These are phyloP conservation scores for Colletes latitarsis DNA, from an alignment of 1,140 invertebrate species.

Conservation along the genomic window DNA sequence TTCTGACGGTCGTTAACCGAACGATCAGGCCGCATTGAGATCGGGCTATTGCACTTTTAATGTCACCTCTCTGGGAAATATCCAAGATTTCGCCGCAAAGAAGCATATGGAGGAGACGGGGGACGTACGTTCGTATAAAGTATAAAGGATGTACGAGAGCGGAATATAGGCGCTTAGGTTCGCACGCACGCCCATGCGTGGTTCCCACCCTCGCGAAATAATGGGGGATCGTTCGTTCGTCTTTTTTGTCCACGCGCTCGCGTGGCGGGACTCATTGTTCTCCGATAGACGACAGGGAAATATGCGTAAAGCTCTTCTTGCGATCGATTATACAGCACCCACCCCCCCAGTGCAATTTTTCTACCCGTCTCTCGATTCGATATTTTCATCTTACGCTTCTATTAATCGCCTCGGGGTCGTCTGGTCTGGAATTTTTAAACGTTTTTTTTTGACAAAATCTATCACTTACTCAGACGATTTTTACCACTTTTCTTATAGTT, in stretches of 20 bases:
- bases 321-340: constrained; percentile 54
- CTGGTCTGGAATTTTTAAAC: too few species aligned
- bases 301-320: constrained; percentile 48
- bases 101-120: constrained; percentile 53
- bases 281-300: constrained; percentile 56
- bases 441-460: too few species aligned
- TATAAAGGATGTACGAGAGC: constrained; percentile 9
- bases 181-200: constrained; percentile 20
- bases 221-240: constrained; percentile 47
- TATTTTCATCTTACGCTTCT: neutral
- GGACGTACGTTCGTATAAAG: constrained; percentile 26
- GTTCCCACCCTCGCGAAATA: constrained; percentile 58
- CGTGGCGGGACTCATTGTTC: constrained; percentile 60
- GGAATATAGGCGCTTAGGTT: constrained; percentile 35
- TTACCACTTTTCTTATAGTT: too few species aligned
- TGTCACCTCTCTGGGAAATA: constrained; percentile 63
- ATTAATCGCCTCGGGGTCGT: too few species aligned
- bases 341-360: constrained; percentile 6
- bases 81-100: constrained; percentile 69
- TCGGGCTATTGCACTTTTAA: constrained; percentile 73
- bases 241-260: constrained; percentile 54
- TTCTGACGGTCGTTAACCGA: constrained; percentile 71
- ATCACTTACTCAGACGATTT: too few species aligned
- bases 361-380: constrained; percentile 30
- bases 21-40: constrained; percentile 57